These are phyloP conservation scores for Sebastes vulpes DNA, from an alignment of 2,797 vertebrate genomes.

Conservation along the genomic window DNA sequence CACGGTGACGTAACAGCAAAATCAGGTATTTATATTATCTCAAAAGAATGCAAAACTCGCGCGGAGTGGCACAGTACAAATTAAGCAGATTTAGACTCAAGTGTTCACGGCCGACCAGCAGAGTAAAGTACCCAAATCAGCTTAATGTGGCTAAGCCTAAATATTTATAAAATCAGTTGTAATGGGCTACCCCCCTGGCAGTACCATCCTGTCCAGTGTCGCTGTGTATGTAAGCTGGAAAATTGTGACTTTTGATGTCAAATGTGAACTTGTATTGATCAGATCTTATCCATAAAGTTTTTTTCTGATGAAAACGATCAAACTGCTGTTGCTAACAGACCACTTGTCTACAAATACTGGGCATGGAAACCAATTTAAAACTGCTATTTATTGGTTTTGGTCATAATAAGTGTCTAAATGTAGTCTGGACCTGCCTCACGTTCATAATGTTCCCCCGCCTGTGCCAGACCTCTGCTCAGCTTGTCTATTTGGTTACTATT, in stretches of 20 bases:
- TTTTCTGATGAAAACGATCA: neutral
- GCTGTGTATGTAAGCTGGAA: conserved; percentile 58
- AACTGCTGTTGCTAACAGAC: neutral
- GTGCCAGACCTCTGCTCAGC: conserved; percentile 62
- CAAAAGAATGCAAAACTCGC: conserved; percentile 83
- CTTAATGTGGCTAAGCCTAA: conserved; percentile 90
- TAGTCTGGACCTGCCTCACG: conserved; percentile 32
- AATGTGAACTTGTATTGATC: conserved; percentile 32
- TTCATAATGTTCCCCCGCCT: conserved; percentile 33
- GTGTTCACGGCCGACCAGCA: conserved; percentile 89
- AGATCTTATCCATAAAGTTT: neutral
- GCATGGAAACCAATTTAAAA: conserved; percentile 9
- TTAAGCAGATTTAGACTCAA: conserved; percentile 91
- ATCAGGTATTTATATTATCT: conserved; percentile 80
- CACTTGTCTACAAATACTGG: neutral
- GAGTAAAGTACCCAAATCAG: conserved; percentile 93
- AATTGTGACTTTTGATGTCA: conserved; percentile 54
- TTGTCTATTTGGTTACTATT: conserved; percentile 83
- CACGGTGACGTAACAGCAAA: conserved; percentile 74
- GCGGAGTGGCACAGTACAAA: conserved; percentile 89
- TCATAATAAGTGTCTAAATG: conserved; percentile 25
- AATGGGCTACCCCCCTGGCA: conserved; percentile 87
- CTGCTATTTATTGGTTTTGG: conserved; percentile 28
- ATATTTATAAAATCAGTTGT: conserved; percentile 90
- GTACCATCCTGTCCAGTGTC: conserved; percentile 84